Conservation (phyloP, 1,140 invertebrate genomes). For the Tetragonula clypearis region DNA sequence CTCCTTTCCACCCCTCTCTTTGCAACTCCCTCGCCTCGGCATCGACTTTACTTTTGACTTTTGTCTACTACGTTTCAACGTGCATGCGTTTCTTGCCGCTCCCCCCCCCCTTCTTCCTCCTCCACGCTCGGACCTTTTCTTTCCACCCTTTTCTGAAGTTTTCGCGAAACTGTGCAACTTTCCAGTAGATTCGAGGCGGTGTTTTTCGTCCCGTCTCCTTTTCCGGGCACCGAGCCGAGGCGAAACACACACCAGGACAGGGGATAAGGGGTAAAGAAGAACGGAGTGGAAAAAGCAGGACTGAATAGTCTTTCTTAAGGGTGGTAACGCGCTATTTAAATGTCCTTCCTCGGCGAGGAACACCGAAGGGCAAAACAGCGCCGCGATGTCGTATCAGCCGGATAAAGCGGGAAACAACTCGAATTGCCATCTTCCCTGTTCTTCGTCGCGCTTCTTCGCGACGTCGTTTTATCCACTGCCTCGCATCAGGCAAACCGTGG, state of each 20-base stretch:
- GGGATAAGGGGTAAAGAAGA: neutral
- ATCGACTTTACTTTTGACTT: slow-evolving; percentile 34
- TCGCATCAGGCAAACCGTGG: neutral
- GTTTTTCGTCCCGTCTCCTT: slow-evolving; percentile 39
- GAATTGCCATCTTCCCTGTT: neutral
- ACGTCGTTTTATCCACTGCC: neutral
- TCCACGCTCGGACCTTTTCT: neutral
- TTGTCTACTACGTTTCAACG: slow-evolving; percentile 1
- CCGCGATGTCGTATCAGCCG: slow-evolving; percentile 20
- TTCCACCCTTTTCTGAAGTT: slow-evolving; percentile 3
- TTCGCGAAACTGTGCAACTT: slow-evolving; percentile 39
- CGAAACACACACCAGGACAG: neutral
- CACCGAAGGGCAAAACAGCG: slow-evolving; percentile 32
- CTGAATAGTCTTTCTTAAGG: slow-evolving; percentile 50
- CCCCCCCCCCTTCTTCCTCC: too few species aligned
- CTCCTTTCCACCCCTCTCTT: too few species aligned
- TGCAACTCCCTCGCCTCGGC: neutral
- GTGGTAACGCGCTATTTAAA: slow-evolving; percentile 68
- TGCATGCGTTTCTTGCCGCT: neutral
- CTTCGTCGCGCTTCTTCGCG: neutral
- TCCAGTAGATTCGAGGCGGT: slow-evolving; percentile 50
- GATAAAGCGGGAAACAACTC: slow-evolving; percentile 38
- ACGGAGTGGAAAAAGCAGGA: neutral
- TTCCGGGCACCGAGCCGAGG: neutral
- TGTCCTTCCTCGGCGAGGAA: slow-evolving; percentile 48